Base-by-base conservation (phyloP, 2,797 vertebrate species). In the Acrossocheilus fasciatus region DNA sequence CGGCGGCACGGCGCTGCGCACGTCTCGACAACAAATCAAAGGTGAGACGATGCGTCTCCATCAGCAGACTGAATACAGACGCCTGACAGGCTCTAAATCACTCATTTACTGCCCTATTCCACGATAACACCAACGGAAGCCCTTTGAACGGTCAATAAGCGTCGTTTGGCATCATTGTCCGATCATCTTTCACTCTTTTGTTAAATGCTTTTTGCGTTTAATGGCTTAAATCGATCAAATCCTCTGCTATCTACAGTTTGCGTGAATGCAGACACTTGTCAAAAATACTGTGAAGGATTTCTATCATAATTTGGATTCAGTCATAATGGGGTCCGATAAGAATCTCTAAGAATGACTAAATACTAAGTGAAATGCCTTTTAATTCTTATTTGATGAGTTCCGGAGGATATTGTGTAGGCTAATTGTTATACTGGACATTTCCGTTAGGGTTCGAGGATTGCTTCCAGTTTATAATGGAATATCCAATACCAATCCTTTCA, bases 31-130 rank as follows among this genome's bases (percentile, higher is more conserved):
- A 93, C 92, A 93, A 95, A 96, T 96, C 94, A 96, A 96, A 95
- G 95, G 93, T 96, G 94, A 96, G 95, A 95, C 95, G 93, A 91
- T 91, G 93, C 95, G 95, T 95, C 95, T 95, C 94, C 94, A 92
- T 93, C 93, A 90, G 94, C 91, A 91, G 91, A 92, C 92, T 93
- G 91, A 93, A 93, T 90, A 91, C 93, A 95, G 95, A 95, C 95
- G 93, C 91, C 94, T 94, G 95, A 94, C 95, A 88, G 94, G 90
- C 93, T 94, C 92, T 91, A 94, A 93, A 94, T 95, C 93, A 94
- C 93, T 95, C 95, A 94, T 96, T 95, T 96, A 95, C 95, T 94
- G 91, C 92, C 93, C 89, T 93, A 92, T 93, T 92, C 92, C 92
- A 91, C 94, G 93, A 95, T 95, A 94, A 94, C 92, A 93, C 89